Evolutionary conservation across 1,140 invertebrate genomes (phyloP), one percentile per base, ranked within the genome.

Genomic region (Drosophila insularis): DNA sequence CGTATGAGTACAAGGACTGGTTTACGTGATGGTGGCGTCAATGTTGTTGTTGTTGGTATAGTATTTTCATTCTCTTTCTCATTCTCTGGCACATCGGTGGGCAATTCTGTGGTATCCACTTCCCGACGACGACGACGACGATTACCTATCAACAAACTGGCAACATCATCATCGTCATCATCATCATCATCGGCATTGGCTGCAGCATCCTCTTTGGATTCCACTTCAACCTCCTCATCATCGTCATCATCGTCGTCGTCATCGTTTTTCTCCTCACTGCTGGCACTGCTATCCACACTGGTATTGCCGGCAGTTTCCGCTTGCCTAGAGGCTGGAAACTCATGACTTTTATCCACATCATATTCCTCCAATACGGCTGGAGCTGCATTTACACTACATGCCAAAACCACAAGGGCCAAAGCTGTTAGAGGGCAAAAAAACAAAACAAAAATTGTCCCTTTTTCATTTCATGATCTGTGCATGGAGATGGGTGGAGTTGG

Each of bases 1-100:
- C 90, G 90, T 23, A 91, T 91, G 3, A 91, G 75, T 17, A 91
- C 90, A 1, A 91, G 63, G 13, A 91, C 90, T 0, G 90, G 81
- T 21, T 91, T 91, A 0, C 81, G 77, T 1, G 75, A 63, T 10
- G 87, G 74, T 14, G 80, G 58, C 5, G 60, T 54, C 35, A 37
- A 13, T 1, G 79, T 40, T 1, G 61, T 59, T 0, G 65, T 46
- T 13, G 54, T 71, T 46, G 70, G 37, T 7, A 66, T 64, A 13
- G 39, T 60, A 17, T 54, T 73, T 2, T 79, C 76, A 23, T 50
- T 60, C 10, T 72, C 75, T n/a, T 59, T 73, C 3, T 79, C 76
- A 23, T 50, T 60, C 10, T 72, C 75, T n/a, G 73, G 72, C 10
- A 53, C 56, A 21, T 71, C 64, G 11, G 80, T 84, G 35, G 10